Conservation (phyloP, 1,140 invertebrate species). For the Drosophila pectinifera region DNA sequence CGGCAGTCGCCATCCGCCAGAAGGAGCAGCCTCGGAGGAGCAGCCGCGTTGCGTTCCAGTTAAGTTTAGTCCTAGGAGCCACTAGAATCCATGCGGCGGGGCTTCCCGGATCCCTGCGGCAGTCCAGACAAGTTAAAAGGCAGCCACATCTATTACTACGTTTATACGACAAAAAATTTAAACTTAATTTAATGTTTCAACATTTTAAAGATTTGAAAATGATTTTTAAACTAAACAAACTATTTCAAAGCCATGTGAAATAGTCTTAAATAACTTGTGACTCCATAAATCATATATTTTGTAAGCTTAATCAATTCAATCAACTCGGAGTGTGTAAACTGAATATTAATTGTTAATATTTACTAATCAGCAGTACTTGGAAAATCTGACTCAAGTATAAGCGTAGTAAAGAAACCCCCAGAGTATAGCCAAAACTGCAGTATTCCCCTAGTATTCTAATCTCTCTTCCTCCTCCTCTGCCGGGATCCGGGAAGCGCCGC, state of each 20-base stretch:
- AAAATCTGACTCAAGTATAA: background rate
- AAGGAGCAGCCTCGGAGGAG: conserved; percentile 1
- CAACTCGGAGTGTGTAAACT: no score
- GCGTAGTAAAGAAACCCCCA: background rate
- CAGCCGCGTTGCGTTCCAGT: no score
- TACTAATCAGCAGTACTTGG: background rate
- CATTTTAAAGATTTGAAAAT: background rate
- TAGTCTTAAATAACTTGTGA: background rate
- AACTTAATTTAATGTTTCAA: background rate
- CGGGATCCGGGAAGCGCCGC: conserved; percentile 10
- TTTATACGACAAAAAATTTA: background rate
- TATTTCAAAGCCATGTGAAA: conserved; percentile 14
- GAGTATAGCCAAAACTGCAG: conserved; percentile 1
- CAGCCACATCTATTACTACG: no score
- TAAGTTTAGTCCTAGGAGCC: no score
- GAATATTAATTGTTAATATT: background rate
- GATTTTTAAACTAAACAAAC: no score
- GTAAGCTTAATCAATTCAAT: no score
- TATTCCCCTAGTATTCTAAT: no score
- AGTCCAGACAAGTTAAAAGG: no score
- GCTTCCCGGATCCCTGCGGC: background rate
- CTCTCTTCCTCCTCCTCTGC: background rate
- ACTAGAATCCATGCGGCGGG: background rate
- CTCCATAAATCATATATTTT: background rate
- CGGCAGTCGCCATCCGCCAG: background rate